Percentiles rank a stretch among this genome's conserved stretches.
Evolutionary conservation across 2,797 vertebrate genomes (phyloP).

Genomic region (Ispidina lecontei): DNA sequence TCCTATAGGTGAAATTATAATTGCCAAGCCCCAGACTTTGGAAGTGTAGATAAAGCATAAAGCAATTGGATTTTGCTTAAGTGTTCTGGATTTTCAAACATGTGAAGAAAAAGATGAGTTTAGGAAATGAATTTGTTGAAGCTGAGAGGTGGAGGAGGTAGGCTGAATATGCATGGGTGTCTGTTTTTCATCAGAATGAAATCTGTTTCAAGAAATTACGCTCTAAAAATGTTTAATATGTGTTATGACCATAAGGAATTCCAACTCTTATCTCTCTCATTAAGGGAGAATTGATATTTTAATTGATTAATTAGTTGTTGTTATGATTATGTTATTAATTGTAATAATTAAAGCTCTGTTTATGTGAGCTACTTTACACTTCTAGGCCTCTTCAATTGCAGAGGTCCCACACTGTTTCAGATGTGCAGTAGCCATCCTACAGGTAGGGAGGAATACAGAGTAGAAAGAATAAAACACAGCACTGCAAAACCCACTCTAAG

Average conservation of each 20-base stretch:
- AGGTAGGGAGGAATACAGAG: not conserved
- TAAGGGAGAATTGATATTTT: conserved; percentile 15
- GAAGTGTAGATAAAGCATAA: not conserved
- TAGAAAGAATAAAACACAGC: not conserved
- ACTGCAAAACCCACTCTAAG: not conserved
- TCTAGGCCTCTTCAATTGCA: not conserved
- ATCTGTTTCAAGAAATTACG: conserved; percentile 20
- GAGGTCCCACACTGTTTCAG: not conserved
- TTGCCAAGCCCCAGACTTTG: not conserved
- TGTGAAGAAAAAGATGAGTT: not conserved
- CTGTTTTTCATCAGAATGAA: conserved; percentile 40
- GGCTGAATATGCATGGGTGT: not conserved
- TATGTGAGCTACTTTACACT: not conserved
- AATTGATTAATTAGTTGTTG: conserved; percentile 40
- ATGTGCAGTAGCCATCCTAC: not conserved
- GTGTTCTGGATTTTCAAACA: not conserved
- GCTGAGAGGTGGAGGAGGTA: not conserved
- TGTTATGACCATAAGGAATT: conserved; percentile 41
- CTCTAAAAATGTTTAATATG: conserved; percentile 17
- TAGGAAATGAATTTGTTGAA: not conserved
- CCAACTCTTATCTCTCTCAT: conserved; percentile 8
- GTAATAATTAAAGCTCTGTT: not conserved
- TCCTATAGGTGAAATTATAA: not conserved
- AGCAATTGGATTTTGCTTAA: conserved; percentile 5
- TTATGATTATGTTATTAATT: conserved; percentile 22